Percentiles rank a stretch among this genome's conserved stretches.
Evolutionary conservation across 2,797 vertebrate species (phyloP).

Genomic region (Prionace glauca): DNA sequence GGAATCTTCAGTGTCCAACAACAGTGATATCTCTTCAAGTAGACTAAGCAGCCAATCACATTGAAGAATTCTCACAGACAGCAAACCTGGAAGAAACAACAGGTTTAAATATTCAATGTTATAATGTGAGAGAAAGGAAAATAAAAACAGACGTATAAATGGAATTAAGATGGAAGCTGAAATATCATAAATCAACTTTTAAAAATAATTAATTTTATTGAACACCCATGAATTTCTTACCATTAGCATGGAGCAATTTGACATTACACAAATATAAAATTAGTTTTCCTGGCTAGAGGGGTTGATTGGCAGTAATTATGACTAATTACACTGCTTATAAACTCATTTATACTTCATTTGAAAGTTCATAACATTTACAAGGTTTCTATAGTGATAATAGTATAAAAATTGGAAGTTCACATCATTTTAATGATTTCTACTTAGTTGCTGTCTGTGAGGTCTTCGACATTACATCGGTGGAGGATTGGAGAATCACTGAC

Average conservation of each 20-base stretch:
- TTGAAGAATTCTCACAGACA: no score
- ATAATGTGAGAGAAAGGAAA: neutral
- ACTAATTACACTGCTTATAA: neutral
- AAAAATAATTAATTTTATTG: neutral
- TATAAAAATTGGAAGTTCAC: neutral
- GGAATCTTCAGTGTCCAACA: no score
- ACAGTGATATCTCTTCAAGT: no score
- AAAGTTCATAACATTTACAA: neutral
- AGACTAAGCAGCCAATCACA: no score
- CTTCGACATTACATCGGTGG: no score
- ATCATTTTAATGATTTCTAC: neutral
- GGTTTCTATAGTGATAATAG: neutral
- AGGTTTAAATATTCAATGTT: neutral
- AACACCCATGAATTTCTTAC: neutral
- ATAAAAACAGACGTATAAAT: neutral
- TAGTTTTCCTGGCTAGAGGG: no score
- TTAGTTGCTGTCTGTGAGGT: neutral
- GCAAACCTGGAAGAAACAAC: no score
- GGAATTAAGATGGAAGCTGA: neutral
- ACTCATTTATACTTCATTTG: neutral
- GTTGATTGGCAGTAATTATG: neutral
- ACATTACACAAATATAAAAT: neutral
- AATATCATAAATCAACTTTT: neutral
- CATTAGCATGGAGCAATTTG: neutral
- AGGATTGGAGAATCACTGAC: neutral